Evolutionary conservation across 2,797 vertebrate species (phyloP).

Genomic region (Characodon lateralis): DNA sequence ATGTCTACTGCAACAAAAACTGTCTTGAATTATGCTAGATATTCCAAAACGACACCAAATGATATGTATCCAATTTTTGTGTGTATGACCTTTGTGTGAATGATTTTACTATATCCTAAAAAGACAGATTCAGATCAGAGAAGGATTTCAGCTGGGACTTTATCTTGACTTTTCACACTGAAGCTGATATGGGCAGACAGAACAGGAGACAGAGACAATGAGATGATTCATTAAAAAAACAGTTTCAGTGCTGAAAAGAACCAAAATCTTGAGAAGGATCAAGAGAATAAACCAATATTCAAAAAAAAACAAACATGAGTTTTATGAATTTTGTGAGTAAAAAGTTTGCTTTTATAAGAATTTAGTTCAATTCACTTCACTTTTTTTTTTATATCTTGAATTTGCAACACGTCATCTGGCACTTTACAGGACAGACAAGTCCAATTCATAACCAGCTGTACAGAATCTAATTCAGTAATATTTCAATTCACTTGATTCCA

Average conservation of each 20-base stretch:
- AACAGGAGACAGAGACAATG: not conserved
- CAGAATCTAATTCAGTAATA: too few species aligned
- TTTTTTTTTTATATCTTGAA: too few species aligned
- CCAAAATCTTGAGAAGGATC: not conserved
- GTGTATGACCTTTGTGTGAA: not conserved
- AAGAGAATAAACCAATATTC: not conserved
- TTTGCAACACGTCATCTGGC: too few species aligned
- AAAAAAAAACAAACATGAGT: too few species aligned
- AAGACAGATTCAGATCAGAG: constrained; percentile 1
- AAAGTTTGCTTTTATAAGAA: too few species aligned
- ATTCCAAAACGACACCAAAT: not conserved
- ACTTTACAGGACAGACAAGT: too few species aligned
- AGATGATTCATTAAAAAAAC: not conserved
- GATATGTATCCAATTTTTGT: not conserved
- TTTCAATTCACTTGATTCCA: too few species aligned
- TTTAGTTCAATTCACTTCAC: too few species aligned
- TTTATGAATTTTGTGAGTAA: too few species aligned
- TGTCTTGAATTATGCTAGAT: not conserved
- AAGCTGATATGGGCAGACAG: not conserved
- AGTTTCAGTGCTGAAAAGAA: not conserved
- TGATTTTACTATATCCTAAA: not conserved
- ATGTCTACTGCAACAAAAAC: not conserved
- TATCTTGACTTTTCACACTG: not conserved
- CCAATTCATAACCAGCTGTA: too few species aligned
- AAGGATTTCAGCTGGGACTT: not conserved